Evolutionary conservation across 2,888 invertebrate genomes (phyloP).

Genomic region (Trichogramma evanescens): DNA sequence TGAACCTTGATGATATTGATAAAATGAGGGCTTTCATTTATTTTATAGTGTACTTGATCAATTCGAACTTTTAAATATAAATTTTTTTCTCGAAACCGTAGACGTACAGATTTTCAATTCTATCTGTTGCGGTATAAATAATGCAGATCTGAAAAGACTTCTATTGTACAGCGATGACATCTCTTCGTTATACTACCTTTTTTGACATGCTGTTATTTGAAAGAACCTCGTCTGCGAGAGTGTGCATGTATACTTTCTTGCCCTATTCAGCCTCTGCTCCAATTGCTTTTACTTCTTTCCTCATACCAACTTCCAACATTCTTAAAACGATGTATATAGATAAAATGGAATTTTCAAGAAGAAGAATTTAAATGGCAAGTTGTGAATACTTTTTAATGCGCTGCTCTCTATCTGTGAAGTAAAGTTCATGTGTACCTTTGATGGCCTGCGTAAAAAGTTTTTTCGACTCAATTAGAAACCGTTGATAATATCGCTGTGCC

Average conservation of each 20-base stretch:
- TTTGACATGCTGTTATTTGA: slow-evolving; percentile 32
- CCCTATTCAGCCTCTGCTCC: not conserved
- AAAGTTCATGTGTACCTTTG: slow-evolving; percentile 3
- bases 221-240: slow-evolving; percentile 24
- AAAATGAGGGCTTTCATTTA: too few species aligned
- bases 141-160: slow-evolving; percentile 15
- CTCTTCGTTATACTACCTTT: not conserved
- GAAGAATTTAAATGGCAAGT: slow-evolving; percentile 14
- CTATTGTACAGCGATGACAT: slow-evolving; percentile 22
- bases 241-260: slow-evolving; percentile 6
- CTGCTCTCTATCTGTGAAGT: not conserved
- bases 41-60: too few species aligned
- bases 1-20: too few species aligned
- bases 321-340: not conserved
- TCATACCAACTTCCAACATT: slow-evolving; percentile 1
- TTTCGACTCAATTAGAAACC: slow-evolving; percentile 12
- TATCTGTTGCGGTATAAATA: slow-evolving; percentile 22
- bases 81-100: too few species aligned
- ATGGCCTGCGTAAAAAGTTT: slow-evolving; percentile 8
- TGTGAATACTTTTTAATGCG: slow-evolving; percentile 4
- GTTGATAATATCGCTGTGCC: too few species aligned
- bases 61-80: too few species aligned
- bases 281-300: not conserved
- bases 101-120: slow-evolving; percentile 11
- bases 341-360: not conserved